Percentiles rank a stretch among this genome's conserved stretches.
Evolutionary conservation across 2,888 invertebrate genomes (phyloP).

Genomic region (Pherbina coryleti): DNA sequence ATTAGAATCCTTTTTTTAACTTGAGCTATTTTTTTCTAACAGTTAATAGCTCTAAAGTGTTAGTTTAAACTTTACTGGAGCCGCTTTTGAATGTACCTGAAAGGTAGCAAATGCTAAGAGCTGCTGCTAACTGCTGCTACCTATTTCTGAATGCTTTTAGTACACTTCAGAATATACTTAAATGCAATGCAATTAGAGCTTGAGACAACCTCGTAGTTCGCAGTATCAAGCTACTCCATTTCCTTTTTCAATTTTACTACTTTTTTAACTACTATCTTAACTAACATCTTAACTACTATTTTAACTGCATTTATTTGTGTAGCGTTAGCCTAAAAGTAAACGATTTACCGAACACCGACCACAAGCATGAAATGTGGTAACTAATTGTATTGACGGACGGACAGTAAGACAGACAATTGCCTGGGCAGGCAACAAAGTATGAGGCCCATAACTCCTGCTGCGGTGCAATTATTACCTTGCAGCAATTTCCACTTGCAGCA

Average conservation of each 20-base stretch:
- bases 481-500: slow-evolving; percentile 31
- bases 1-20: no score
- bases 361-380: background rate
- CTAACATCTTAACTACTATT: background rate
- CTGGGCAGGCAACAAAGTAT: background rate
- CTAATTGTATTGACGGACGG: background rate
- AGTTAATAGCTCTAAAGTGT: no score
- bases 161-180: no score
- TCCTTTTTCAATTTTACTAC: background rate
- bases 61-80: no score
- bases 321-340: background rate
- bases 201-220: no score
- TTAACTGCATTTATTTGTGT: no score
- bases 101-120: no score
- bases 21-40: no score
- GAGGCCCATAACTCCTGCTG: slow-evolving; percentile 24
- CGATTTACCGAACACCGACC: background rate
- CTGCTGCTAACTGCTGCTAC: no score
- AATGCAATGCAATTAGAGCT: no score
- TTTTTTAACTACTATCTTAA: background rate
- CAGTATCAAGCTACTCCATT: background rate
- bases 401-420: slow-evolving; percentile 5
- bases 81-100: no score
- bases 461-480: slow-evolving; percentile 8
- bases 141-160: no score